phyloP scores from a whole-genome alignment of 1,140 invertebrate species.

The Nasonia giraulti region DNA sequence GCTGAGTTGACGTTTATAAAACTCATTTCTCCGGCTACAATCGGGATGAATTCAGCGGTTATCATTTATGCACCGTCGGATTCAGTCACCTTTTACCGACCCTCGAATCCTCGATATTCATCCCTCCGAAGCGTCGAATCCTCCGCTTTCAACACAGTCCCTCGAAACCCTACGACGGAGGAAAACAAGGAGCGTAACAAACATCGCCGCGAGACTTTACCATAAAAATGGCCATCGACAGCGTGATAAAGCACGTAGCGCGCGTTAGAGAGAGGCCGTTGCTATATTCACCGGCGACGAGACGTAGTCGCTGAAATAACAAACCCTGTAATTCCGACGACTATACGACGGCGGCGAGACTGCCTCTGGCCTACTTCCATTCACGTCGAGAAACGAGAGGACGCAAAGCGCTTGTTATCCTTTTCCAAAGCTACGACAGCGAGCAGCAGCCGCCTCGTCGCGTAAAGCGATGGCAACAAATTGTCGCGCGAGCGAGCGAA shows the following conservation, averaged over 20 bases:
- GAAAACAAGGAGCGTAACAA: background rate
- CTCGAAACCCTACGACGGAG: background rate
- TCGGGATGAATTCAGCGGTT: too few species aligned
- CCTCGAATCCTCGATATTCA: too few species aligned
- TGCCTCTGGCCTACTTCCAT: conserved; percentile 26
- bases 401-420: conserved; percentile 8
- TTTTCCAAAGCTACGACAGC: background rate
- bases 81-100: too few species aligned
- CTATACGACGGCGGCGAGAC: background rate
- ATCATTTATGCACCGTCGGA: too few species aligned
- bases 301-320: conserved; percentile 16
- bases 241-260: background rate
- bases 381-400: background rate
- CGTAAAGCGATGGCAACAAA: conserved; percentile 1
- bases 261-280: background rate
- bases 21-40: background rate
- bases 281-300: background rate
- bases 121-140: too few species aligned
- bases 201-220: background rate
- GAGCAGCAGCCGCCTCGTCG: background rate
- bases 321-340: conserved; percentile 18
- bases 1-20: background rate
- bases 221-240: background rate
- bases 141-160: too few species aligned
- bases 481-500: background rate